Conservation (phyloP, 2,888 invertebrate species). For the Miltochrista miniata region DNA sequence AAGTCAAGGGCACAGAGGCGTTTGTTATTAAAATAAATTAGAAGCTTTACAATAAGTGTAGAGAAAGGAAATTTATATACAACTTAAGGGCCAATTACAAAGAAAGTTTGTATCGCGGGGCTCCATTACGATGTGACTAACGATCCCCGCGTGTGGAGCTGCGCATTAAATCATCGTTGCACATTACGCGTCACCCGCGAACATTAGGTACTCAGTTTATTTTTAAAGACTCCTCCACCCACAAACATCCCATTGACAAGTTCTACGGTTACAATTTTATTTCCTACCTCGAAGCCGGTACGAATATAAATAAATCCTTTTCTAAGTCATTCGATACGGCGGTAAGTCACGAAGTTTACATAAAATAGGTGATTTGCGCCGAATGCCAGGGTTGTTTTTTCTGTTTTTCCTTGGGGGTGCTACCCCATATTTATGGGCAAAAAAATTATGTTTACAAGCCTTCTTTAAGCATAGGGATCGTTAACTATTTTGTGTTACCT, state of each 20-base stretch:
- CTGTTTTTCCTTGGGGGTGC: constrained; percentile 60
- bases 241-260: constrained; percentile 63
- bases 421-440: constrained; percentile 60
- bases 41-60: constrained; percentile 7
- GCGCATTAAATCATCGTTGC: constrained; percentile 56
- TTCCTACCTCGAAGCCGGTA: constrained; percentile 50
- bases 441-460: constrained; percentile 76
- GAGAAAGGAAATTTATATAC: constrained; percentile 19
- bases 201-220: constrained; percentile 54
- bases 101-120: constrained; percentile 37
- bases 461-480: constrained; percentile 60
- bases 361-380: constrained; percentile 81
- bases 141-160: constrained; percentile 50
- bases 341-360: constrained; percentile 82
- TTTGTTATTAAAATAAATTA: constrained; percentile 8
- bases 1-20: not conserved
- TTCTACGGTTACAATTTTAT: constrained; percentile 51
- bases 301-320: constrained; percentile 77
- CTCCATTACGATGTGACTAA: constrained; percentile 54
- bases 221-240: constrained; percentile 54
- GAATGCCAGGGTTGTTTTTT: constrained; percentile 71
- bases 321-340: constrained; percentile 81
- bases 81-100: constrained; percentile 34
- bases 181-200: constrained; percentile 45
- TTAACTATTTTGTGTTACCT: constrained; percentile 68